Conservation (phyloP, 2,113 vertebrate genomes). For the Mixornis gularis region DNA sequence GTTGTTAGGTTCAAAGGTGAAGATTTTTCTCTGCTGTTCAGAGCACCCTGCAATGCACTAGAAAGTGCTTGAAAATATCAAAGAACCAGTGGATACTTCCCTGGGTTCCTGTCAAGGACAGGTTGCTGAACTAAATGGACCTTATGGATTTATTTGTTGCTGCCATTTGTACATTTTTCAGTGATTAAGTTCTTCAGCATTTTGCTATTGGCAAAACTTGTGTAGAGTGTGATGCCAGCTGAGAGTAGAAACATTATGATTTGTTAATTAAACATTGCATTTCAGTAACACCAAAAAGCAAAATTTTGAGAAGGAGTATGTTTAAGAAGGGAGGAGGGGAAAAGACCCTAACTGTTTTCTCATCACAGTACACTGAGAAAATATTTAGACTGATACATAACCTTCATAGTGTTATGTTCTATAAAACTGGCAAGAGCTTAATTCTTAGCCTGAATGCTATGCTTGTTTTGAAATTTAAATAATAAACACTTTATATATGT, state of each 20-base stretch:
- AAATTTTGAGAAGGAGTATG: neutral
- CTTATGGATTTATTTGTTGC: neutral
- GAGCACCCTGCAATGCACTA: neutral
- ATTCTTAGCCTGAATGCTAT: slow-evolving; percentile 64
- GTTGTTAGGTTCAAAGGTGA: neutral
- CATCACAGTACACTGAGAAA: slow-evolving; percentile 50
- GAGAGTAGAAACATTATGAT: neutral
- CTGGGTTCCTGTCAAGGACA: neutral
- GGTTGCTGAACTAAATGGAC: neutral
- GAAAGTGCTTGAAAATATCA: neutral
- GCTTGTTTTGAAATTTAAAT: slow-evolving; percentile 74
- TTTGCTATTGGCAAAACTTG: neutral
- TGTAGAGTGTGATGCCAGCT: neutral
- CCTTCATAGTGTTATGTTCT: slow-evolving; percentile 32
- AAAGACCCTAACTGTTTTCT: slow-evolving; percentile 39
- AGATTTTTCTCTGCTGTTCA: neutral
- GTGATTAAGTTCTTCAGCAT: neutral
- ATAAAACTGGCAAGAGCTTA: slow-evolving; percentile 34
- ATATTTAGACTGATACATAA: slow-evolving; percentile 51
- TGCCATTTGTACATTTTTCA: neutral
- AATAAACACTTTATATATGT: slow-evolving; percentile 68
- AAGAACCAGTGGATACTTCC: neutral
- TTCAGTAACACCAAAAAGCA: neutral
- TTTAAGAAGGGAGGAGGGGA: neutral
- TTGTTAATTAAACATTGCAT: neutral